Percentiles rank a stretch among this genome's conserved stretches.
phyloP scores from a whole-genome alignment of 2,797 vertebrate genomes.

The Acrocephalus scirpaceus region DNA sequence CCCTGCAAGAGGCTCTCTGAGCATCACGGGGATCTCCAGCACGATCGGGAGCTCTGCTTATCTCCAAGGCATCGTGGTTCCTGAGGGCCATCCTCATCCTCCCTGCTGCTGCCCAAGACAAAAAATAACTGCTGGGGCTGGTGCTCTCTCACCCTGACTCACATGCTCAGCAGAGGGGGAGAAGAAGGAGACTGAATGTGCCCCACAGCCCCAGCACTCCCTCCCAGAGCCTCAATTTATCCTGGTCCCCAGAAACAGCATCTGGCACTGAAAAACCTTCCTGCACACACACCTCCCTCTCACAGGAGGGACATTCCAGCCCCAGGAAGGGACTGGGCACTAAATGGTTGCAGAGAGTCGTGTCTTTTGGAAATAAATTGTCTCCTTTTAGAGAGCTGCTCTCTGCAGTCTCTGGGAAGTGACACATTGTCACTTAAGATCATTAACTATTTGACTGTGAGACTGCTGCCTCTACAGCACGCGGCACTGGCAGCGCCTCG shows the following conservation, averaged over 20 bases:
- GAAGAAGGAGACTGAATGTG: background rate
- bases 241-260: background rate
- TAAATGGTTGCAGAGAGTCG: background rate
- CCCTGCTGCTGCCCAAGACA: background rate
- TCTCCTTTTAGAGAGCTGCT: constrained; percentile 34
- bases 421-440: constrained; percentile 52
- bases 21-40: background rate
- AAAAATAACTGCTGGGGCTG: background rate
- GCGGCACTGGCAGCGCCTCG: background rate
- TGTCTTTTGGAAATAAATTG: constrained; percentile 27
- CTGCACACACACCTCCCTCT: background rate
- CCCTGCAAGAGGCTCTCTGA: background rate
- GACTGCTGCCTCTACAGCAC: background rate
- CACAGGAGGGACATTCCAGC: background rate
- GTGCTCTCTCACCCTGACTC: background rate
- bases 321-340: background rate
- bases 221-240: background rate
- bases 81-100: background rate
- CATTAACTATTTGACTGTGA: constrained; percentile 56
- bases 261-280: background rate
- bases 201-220: background rate
- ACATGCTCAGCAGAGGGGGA: background rate
- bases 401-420: constrained; percentile 17
- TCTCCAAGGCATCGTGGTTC: background rate
- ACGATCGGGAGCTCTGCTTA: accelerated